Evolutionary conservation across 2,888 invertebrate species (phyloP), one percentile per base, ranked within the genome.

Genomic region (Adelognathus sp.): DNA sequence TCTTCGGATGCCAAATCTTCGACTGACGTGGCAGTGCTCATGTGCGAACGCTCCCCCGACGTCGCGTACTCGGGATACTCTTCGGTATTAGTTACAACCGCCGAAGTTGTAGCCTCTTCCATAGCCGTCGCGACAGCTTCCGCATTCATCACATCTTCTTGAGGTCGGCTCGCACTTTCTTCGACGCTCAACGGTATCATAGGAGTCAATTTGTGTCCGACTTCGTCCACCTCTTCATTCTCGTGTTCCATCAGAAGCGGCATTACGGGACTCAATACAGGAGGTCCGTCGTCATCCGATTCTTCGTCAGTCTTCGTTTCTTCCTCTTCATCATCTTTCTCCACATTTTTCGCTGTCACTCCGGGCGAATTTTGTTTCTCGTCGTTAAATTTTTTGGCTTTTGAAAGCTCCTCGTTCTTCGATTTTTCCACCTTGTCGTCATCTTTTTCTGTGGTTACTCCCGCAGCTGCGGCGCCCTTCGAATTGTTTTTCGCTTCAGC

Each of bases 261-360:
- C 85, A 91, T 86, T 81, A 91, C 89, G 0, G 91, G 91, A 78
- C 90, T 90, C 21, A 91, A 74, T 7, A 90, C 85, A 0, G 91
- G 90, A 2, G 90, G 90, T 2, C 89, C 91, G 27, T 90, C 90
- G 9, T 91, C 91, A 4, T 90, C 90, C 1, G 83, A 84, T 31
- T 86, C 87, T 52, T 86, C 87, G 31, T 21, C 44, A 16, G 11
- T 29, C 21, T 31, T 58, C 1, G 4, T 14, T 46, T n/a, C 39
- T 39, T 16, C n/a, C 0, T 39, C 21, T 2, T 39, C 52, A n/a
- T 46, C n/a, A 21, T 58, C 63, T 29, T 63, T 16, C 3, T 61
- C 7, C 31, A n/a, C n/a, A n/a, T n/a, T 80, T 84, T 5, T 76
- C 41, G 29, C 79, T 79, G 6, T 76, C 75, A n/a, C n/a, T 27